phyloP scores from a whole-genome alignment of 2,113 vertebrate genomes.

The Pseudorasbora parva region DNA sequence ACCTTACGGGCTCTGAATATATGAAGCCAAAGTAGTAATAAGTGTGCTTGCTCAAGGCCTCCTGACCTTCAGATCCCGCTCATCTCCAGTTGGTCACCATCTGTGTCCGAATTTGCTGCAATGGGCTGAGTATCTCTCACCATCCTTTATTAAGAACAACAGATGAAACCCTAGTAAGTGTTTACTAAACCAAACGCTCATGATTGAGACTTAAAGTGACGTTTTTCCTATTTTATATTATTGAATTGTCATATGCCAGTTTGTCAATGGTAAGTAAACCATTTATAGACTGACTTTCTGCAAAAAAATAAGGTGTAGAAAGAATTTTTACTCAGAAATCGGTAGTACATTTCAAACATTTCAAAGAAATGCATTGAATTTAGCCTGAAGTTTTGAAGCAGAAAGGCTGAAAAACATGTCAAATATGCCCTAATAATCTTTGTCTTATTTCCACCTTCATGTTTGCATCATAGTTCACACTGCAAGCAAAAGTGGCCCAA shows the following conservation, averaged over 20 bases:
- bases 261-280: no score
- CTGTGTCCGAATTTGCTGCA: not conserved
- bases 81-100: slow-evolving; percentile 12
- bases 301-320: no score
- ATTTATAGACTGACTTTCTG: no score
- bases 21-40: not conserved
- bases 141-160: not conserved
- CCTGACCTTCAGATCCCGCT: slow-evolving; percentile 3
- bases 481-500: no score
- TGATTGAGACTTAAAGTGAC: not conserved
- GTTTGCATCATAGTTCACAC: no score
- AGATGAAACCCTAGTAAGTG: not conserved
- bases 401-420: no score
- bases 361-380: no score
- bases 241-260: not conserved
- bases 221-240: not conserved
- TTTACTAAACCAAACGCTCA: not conserved
- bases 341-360: no score
- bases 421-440: no score
- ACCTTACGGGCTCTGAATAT: not conserved
- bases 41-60: not conserved
- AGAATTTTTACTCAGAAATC: no score
- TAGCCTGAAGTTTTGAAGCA: no score
- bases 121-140: not conserved
- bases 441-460: no score